Evolutionary conservation across 1,140 invertebrate species (phyloP), one percentile per base, ranked within the genome.

Genomic region (Drosophila dunni): DNA sequence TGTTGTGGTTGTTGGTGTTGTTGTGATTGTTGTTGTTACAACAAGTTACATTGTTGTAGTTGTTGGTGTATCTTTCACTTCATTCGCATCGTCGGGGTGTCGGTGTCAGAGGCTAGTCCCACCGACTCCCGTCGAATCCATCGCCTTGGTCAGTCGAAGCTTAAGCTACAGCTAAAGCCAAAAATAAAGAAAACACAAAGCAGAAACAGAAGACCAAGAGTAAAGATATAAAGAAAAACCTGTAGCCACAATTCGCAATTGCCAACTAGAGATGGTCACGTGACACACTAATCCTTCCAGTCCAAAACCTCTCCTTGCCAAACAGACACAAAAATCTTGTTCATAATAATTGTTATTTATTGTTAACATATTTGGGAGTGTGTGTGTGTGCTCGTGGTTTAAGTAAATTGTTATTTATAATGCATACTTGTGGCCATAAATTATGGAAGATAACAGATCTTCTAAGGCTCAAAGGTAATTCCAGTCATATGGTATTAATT

Each of bases 51-150:
- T 61, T 76, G 72, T 58, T 53, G 60, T 46, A 46, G 66, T 24
- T 64, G 54, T 24, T 58, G 53, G 2, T 42, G 42, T 13, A 44
- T 29, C 78, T 63, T 69, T 65, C 66, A 79, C 40, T 79, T 72
- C 69, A 77, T 71, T 53, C 69, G 71, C 72, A 75, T 40, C 72
- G 53, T 69, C 51, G 53, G 62, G 53, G 68, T 72, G 81, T 81
- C 83, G 79, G 75, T 88, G 83, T 86, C 83, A 86, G 83, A 86
- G 83, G 83, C 83, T 86, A 86, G 83, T 81, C 60, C 62, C 71
- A 24, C 36, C 48, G 24, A 42, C 48, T 54, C 67, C 74, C 74
- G 63, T 50, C 36, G 58, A 64, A 45, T 54, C 67, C 80, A 68
- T 62, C 70, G 58, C 57, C 61, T 57, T 74, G 73, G 53, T 66